Base-by-base conservation (phyloP, 2,888 invertebrate species). In the Sycophila texana region DNA sequence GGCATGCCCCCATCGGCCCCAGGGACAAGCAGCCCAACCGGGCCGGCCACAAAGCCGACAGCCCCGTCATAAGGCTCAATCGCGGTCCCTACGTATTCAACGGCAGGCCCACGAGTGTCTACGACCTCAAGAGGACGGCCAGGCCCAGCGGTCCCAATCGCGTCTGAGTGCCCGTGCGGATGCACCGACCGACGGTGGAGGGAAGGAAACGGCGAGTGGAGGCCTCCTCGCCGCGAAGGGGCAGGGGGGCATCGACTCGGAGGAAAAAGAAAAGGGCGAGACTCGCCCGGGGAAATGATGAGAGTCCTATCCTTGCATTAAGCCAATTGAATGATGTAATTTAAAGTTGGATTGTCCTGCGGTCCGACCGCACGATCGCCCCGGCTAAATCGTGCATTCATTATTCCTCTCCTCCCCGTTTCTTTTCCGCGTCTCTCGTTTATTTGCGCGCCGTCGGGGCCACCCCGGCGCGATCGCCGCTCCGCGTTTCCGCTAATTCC, bases 31-130 rank as follows among this genome's bases (percentile, higher is more conserved):
- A 49, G 39, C 39, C 39, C 22, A 60, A 22, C 26, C 20, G 20
- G 60, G 39, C 18, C 39, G 47, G 47, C 39, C 13, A 75, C 26
- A 83, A 83, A 4, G 83, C 83, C 14, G 86, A 95, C 86, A 94
- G 95, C 0, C 93, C 94, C 82, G 91, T 96, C 22, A 94, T 95
- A 10, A 93, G 93, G 70, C 90, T 96, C 1, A 87, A 91, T 83
- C 95, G 95, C 83, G 95, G 96, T 1, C 95, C 95, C 22, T 96
- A 94, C 87, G 89, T 92, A 0, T 97, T 96, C 87, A 96, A 96
- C 86, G 97, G 97, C 1, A 94, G 94, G 88, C 95, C 95, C 0
- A 91, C 92, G 16, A 94, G 94, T 83, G 93, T 95, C 22, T 94
- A 93, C 84, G 92, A 95, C 1, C 89, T 95, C 30, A 92, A 75